These are phyloP conservation scores for Girardia tigrina DNA, from an alignment of 2,888 invertebrate species.

Conservation along the genomic window DNA sequence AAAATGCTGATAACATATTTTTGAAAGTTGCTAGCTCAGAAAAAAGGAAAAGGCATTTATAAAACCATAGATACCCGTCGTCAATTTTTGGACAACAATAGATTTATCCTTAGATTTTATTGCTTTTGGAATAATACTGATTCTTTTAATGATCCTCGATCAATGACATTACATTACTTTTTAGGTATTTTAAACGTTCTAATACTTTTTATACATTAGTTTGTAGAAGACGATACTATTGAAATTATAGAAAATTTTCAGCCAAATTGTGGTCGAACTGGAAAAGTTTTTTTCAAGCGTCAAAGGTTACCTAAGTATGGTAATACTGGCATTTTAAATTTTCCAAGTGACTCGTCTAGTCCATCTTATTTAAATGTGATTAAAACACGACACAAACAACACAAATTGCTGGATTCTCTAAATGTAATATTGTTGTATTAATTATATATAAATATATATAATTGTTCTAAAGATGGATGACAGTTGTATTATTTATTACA, in stretches of 20 bases:
- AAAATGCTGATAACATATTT: not conserved
- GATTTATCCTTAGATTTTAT: not conserved
- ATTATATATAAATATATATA: not conserved
- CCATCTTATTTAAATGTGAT: not conserved
- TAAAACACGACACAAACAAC: not conserved
- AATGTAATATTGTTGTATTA: not conserved
- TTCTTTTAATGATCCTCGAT: not conserved
- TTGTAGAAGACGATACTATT: not conserved
- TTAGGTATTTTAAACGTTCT: not conserved
- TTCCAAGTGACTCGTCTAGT: not conserved
- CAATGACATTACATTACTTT: not conserved
- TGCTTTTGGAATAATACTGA: not conserved
- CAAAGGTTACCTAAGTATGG: not conserved
- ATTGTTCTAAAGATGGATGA: not conserved
- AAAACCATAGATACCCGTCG: not conserved
- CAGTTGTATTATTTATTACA: constrained; percentile 41
- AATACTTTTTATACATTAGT: not conserved
- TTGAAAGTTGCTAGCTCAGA: not conserved
- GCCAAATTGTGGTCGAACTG: not conserved
- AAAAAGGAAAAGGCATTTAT: not conserved
- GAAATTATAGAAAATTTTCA: not conserved
- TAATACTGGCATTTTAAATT: not conserved
- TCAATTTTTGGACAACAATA: not conserved
- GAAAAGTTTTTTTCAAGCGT: not conserved
- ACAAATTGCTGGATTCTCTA: not conserved